Evolutionary conservation across 2,888 invertebrate genomes (phyloP), one percentile per base, ranked within the genome.

Genomic region (Alloplasta piceator): DNA sequence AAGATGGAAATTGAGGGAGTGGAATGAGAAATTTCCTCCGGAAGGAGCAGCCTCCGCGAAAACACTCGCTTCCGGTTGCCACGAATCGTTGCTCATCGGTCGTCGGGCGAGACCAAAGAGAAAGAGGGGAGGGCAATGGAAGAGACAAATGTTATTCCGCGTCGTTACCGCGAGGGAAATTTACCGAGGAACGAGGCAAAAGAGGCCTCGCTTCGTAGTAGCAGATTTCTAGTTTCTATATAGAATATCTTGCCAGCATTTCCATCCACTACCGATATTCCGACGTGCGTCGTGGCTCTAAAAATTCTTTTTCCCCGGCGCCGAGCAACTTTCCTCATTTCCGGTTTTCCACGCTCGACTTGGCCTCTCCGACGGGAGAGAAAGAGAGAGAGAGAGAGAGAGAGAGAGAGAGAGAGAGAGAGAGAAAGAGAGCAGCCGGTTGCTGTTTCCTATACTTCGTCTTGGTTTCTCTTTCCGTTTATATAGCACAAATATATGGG

Each of bases 311-410:
- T 83, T 80, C 60, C 74, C 82, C 83, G 83, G 84, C 84, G 83
- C 80, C 84, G 75, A 83, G 70, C 80, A 84, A 84, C 84, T 84
- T 84, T 84, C 78, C 82, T 83, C 84, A 84, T 84, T 83, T 84
- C 84, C 84, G 83, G 82, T 83, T 84, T 80, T 74, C 82, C 80
- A 71, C 80, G 83, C 83, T 83, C 80, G 82, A 84, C 82, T 84
- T 82, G 78, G 75, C 66, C 16, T 83, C 68, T 43, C n/a, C n/a
- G 12, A 60, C 39, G 61, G n/a, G 39, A 16, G 56, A 56, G 16
- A 64, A 7, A 39, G 43, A 41, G 46, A 12, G 43, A 10, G 63
- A 46, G 48, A 14, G 43, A 64, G n/a, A 56, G 50, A 48, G 61
- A 26, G 39, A 41, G 46, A 58, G 36, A 66, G 52, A 39, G 63